Conservation (phyloP, 2,113 vertebrate species). For the Lontra canadensis region DNA sequence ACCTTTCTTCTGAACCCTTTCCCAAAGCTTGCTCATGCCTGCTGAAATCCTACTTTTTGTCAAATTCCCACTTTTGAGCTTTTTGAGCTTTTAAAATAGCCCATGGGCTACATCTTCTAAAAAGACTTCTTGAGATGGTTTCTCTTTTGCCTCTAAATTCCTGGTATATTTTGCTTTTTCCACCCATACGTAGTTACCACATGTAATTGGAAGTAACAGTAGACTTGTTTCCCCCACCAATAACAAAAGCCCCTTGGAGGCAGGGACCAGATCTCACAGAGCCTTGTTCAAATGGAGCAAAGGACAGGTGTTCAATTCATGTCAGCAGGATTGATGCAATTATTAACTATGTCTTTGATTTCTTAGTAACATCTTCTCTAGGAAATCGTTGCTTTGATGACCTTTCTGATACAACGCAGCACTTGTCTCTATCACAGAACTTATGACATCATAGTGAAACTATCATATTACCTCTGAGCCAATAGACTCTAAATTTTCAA, state of each 20-base stretch:
- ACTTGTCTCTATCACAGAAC: not conserved
- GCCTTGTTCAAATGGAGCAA: not conserved
- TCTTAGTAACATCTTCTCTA: conserved; percentile 31
- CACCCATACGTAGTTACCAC: not conserved
- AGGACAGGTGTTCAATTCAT: not conserved
- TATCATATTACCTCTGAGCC: not conserved
- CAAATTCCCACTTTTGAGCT: not conserved
- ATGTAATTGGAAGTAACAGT: not conserved
- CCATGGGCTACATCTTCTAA: not conserved
- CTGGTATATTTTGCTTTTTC: not conserved
- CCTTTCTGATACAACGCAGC: not conserved
- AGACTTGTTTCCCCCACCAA: not conserved
- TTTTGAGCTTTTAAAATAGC: not conserved
- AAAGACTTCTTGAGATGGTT: not conserved
- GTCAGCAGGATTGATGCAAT: not conserved
- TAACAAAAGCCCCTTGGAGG: not conserved
- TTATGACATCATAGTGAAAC: conserved; percentile 36
- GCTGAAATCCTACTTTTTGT: not conserved
- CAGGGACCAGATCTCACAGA: not conserved
- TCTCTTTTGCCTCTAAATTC: conserved; percentile 1
- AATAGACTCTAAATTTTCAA: not conserved
- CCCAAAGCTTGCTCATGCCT: not conserved
- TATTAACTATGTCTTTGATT: not conserved
- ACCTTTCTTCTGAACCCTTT: not conserved
- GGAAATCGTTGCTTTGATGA: conserved; percentile 1